A percentile compares a stretch with the other conserved stretches of the same genome.
Conservation (phyloP, 2,113 vertebrate species). For the Galemys pyrenaicus region DNA sequence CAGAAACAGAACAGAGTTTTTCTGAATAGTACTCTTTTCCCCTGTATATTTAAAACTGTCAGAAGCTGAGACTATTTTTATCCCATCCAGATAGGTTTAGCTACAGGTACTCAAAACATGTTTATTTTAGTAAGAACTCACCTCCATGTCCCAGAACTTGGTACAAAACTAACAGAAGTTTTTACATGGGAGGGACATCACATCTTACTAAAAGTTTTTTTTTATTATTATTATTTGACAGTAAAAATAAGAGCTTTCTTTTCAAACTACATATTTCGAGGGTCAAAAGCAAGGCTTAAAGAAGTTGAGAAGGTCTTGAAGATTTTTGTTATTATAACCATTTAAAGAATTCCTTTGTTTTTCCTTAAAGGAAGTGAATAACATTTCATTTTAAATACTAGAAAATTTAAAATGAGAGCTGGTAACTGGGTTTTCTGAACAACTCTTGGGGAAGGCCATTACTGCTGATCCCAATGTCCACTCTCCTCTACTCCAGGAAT, state of each 20-base stretch:
- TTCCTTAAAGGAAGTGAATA: neutral
- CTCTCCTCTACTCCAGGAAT: neutral
- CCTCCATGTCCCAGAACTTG: neutral
- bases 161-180: neutral
- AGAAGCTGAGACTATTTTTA: constrained; percentile 8
- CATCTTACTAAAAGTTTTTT: neutral
- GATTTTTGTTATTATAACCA: neutral
- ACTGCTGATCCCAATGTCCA: too few relatives aligned
- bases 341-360: neutral
- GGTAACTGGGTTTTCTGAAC: neutral
- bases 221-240: neutral
- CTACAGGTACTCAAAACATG: neutral
- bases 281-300: neutral
- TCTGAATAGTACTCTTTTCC: neutral
- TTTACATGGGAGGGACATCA: neutral
- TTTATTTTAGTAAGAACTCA: constrained; percentile 22
- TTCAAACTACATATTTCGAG: neutral
- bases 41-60: neutral
- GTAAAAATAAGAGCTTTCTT: neutral
- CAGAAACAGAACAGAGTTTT: neutral
- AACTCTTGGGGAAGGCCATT: neutral
- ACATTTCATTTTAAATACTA: neutral
- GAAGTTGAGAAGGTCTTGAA: neutral
- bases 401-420: neutral
- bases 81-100: neutral